Conservation (phyloP, 1,140 invertebrate species). For the Temnothorax longispinosus region DNA sequence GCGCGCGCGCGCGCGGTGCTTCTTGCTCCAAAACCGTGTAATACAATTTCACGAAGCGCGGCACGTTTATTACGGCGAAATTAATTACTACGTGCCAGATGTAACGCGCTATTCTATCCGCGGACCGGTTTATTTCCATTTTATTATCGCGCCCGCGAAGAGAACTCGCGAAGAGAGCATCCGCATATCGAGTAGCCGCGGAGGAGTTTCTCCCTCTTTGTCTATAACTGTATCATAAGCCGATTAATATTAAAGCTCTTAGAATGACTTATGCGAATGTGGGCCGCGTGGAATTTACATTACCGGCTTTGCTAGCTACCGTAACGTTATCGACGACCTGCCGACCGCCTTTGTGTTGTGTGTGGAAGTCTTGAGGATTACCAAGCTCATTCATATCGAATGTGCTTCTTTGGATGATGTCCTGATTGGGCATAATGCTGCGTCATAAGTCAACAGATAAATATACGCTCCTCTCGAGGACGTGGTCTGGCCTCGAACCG, state of each 20-base stretch:
- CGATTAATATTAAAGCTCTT: slow-evolving; percentile 3
- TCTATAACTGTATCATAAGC: slow-evolving; percentile 23
- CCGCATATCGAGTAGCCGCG: not conserved
- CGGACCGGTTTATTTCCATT: slow-evolving; percentile 58
- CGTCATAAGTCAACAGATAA: slow-evolving; percentile 67
- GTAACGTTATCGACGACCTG: slow-evolving; percentile 33
- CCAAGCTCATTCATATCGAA: slow-evolving; percentile 53
- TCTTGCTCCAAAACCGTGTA: slow-evolving; percentile 58
- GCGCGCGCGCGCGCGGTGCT: not conserved
- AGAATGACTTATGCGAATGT: not conserved
- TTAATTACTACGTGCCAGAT: slow-evolving; percentile 60
- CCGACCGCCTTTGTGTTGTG: slow-evolving; percentile 13
- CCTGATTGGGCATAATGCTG: slow-evolving; percentile 63
- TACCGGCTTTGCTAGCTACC: slow-evolving; percentile 14
- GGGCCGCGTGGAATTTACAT: slow-evolving; percentile 17
- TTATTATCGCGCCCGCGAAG: slow-evolving; percentile 20
- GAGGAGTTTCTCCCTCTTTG: not conserved
- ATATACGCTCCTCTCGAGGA: slow-evolving; percentile 54
- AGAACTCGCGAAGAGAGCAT: slow-evolving; percentile 21
- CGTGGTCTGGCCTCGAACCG: slow-evolving; percentile 42
- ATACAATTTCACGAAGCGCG: slow-evolving; percentile 58
- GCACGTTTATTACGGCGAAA: slow-evolving; percentile 48
- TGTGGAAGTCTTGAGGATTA: slow-evolving; percentile 30
- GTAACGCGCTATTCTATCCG: slow-evolving; percentile 39
- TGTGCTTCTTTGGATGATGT: slow-evolving; percentile 33